Evolutionary conservation across 2,113 vertebrate species (phyloP).

Genomic region (Hippoglossus stenolepis): DNA sequence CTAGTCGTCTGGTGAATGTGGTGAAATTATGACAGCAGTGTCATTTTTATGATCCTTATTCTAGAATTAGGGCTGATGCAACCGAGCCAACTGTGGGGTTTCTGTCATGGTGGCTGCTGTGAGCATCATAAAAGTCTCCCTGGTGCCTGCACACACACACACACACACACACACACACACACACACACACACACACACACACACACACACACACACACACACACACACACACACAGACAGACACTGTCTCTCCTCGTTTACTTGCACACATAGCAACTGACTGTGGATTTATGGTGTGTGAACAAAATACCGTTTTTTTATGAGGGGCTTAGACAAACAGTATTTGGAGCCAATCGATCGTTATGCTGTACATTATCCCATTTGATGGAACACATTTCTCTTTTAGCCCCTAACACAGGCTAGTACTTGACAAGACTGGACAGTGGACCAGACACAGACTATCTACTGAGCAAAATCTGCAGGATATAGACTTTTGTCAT

Average conservation of each 20-base stretch:
- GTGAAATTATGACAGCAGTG: constrained; percentile 68
- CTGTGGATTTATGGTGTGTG: constrained; percentile 70
- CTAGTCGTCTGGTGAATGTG: constrained; percentile 40
- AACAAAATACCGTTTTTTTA: constrained; percentile 51
- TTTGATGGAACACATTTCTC: constrained; percentile 66
- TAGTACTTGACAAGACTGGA: constrained; percentile 33
- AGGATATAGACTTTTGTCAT: neutral
- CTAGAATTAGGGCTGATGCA: constrained; percentile 60
- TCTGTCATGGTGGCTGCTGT: constrained; percentile 58
- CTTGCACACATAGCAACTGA: constrained; percentile 24
- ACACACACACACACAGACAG: constrained; percentile 7
- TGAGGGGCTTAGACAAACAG: constrained; percentile 70
- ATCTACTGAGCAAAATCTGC: neutral
- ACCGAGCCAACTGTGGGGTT: constrained; percentile 57
- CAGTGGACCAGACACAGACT: constrained; percentile 22
- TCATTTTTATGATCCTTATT: constrained; percentile 70
- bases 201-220: constrained; percentile 13
- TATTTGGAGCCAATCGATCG: constrained; percentile 67
- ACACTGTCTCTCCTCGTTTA: neutral
- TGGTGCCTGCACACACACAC: constrained; percentile 25
- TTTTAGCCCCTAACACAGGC: constrained; percentile 18
- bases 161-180: constrained; percentile 13
- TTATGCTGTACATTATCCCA: constrained; percentile 74
- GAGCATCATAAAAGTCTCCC: constrained; percentile 58
- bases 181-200: constrained; percentile 5